These are phyloP conservation scores for Notechis scutatus DNA, from an alignment of 2,113 vertebrate species.

Conservation along the genomic window DNA sequence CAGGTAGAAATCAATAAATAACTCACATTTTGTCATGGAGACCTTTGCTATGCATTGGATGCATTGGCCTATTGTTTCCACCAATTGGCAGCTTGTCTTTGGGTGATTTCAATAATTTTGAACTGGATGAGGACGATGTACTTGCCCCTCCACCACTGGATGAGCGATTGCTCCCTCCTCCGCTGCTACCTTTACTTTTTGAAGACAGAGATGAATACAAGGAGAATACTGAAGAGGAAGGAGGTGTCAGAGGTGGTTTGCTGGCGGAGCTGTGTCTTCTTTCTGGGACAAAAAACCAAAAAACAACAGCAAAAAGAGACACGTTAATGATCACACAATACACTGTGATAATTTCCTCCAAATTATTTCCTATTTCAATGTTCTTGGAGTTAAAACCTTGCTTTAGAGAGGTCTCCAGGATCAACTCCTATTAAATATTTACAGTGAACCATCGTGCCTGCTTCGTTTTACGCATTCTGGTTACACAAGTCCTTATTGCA, in stretches of 20 bases:
- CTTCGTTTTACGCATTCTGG: not conserved
- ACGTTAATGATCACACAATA: not conserved
- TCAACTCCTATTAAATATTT: not conserved
- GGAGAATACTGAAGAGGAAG: conserved; percentile 77
- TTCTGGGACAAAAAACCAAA: conserved; percentile 72
- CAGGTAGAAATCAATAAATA: not conserved
- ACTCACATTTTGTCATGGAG: conserved; percentile 91
- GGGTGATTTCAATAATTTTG: conserved; percentile 91
- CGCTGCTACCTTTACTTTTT: conserved; percentile 76
- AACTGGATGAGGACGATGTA: conserved; percentile 78
- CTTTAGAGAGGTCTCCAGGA: not conserved
- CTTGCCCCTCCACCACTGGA: conserved; percentile 72
- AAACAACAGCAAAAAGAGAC: not conserved
- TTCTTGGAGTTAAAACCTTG: not conserved
- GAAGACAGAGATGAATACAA: conserved; percentile 78
- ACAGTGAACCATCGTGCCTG: not conserved
- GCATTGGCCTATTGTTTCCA: conserved; percentile 81
- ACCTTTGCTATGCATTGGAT: conserved; percentile 79
- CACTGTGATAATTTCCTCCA: conserved; percentile 14
- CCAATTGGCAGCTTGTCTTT: conserved; percentile 93
- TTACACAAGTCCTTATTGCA: not conserved
- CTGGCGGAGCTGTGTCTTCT: conserved; percentile 93
- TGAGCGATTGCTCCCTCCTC: conserved; percentile 72
- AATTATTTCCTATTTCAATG: not conserved
- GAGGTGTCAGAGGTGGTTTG: conserved; percentile 80